phyloP scores from a whole-genome alignment of 1,140 invertebrate genomes.

The Pseudomyrmex flavicornis region DNA sequence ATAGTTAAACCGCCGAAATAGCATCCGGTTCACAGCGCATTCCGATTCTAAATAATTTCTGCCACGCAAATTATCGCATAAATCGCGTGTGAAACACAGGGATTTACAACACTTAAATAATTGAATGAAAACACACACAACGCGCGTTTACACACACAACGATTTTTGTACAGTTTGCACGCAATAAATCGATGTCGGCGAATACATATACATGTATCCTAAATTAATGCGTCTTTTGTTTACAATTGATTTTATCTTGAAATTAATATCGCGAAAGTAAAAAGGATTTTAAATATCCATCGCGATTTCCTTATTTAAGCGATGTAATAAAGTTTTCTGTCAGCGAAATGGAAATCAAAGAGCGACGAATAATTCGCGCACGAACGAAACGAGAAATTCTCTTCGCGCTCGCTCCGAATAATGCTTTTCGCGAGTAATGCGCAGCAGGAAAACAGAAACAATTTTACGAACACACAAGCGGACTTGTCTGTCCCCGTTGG shows the following conservation, averaged over 20 bases:
- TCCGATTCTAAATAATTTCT: slow-evolving; percentile 30
- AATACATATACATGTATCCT: neutral
- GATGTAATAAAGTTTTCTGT: neutral
- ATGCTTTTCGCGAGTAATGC: neutral
- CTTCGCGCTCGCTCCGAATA: neutral
- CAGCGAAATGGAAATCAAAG: neutral
- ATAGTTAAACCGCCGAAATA: slow-evolving; percentile 21
- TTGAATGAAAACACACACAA: slow-evolving; percentile 26
- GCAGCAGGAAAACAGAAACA: slow-evolving; percentile 24
- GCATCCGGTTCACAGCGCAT: slow-evolving; percentile 11
- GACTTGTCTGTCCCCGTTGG: slow-evolving; percentile 32
- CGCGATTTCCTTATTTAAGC: neutral
- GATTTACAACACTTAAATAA: slow-evolving; percentile 17
- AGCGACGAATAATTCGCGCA: slow-evolving; percentile 21
- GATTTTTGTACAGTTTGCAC: too few relatives aligned
- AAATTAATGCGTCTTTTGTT: slow-evolving; percentile 3
- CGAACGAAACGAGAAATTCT: neutral
- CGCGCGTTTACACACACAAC: too few relatives aligned
- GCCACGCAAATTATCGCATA: neutral
- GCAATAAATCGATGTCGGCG: too few relatives aligned
- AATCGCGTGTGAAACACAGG: neutral
- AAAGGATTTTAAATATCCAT: neutral
- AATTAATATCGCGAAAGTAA: neutral
- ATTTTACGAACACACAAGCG: slow-evolving; percentile 46
- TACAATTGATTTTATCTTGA: neutral